Percentiles rank a stretch among this genome's conserved stretches.
phyloP scores from a whole-genome alignment of 2,888 invertebrate species.

The Eristalis intricaria region DNA sequence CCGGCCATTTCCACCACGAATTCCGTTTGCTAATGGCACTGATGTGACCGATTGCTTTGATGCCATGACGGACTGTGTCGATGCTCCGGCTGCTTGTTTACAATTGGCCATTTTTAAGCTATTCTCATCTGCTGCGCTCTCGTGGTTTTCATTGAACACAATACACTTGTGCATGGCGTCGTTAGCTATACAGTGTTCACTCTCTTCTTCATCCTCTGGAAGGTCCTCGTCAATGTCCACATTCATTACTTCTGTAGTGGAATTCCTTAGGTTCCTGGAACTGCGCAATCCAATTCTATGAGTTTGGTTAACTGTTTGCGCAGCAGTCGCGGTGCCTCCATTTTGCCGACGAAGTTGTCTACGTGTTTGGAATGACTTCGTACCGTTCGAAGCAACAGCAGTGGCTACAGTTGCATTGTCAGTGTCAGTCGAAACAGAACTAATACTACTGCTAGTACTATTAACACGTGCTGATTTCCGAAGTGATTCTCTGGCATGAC shows the following conservation, averaged over 20 bases:
- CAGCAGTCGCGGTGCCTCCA: conserved; percentile 27
- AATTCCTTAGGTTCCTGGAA: conserved; percentile 60
- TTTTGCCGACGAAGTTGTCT: conserved; percentile 62
- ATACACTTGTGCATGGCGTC: conserved; percentile 80
- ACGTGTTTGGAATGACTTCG: conserved; percentile 43
- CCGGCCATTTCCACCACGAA: conserved; percentile 59
- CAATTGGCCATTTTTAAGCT: conserved; percentile 65
- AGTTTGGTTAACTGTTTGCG: conserved; percentile 23
- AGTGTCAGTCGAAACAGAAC: conserved; percentile 78
- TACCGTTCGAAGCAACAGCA: conserved; percentile 27
- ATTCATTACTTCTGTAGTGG: conserved; percentile 44
- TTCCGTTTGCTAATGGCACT: conserved; percentile 20
- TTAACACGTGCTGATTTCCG: conserved; percentile 80
- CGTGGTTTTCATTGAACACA: conserved; percentile 81
- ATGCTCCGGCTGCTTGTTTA: conserved; percentile 15
- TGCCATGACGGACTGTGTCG: neutral
- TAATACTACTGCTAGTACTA: conserved; percentile 80
- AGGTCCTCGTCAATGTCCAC: conserved; percentile 56
- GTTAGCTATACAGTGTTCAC: conserved; percentile 75
- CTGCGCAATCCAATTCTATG: conserved; percentile 65
- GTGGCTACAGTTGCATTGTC: conserved; percentile 40
- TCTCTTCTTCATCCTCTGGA: conserved; percentile 45
- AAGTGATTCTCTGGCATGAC: conserved; percentile 75
- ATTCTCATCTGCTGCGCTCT: conserved; percentile 77
- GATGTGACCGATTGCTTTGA: conserved; percentile 6